phyloP scores from a whole-genome alignment of 2,797 vertebrate genomes.

The Gephyroberyx darwinii region DNA sequence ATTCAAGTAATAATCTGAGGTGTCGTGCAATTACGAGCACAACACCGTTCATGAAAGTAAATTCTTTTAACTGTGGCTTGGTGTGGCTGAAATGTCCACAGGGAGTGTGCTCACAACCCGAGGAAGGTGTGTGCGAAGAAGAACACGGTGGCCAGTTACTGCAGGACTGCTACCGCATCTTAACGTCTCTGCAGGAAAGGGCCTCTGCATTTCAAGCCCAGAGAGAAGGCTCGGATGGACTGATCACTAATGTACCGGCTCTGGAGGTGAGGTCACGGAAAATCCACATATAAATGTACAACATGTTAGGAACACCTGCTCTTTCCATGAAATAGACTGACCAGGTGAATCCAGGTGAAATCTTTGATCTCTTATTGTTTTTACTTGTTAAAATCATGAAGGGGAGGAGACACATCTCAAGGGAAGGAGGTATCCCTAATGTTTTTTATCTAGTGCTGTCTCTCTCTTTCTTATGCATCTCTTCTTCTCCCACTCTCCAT shows the following conservation, averaged over 20 bases:
- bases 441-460: background rate
- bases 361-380: no score
- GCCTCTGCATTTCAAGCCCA: slow-evolving; percentile 40
- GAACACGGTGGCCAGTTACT: slow-evolving; percentile 49
- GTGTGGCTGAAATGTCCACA: slow-evolving; percentile 51
- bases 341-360: no score
- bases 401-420: background rate
- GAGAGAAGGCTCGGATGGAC: slow-evolving; percentile 27
- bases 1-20: background rate
- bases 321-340: no score
- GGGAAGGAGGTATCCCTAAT: background rate
- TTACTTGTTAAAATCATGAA: background rate
- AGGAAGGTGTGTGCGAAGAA: slow-evolving; percentile 53
- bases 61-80: slow-evolving; percentile 23
- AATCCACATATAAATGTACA: no score
- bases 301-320: no score
- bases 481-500: background rate
- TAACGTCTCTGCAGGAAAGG: slow-evolving; percentile 60
- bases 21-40: no score
- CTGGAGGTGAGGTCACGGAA: slow-evolving; percentile 49
- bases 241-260: slow-evolving; percentile 21
- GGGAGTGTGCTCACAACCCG: slow-evolving; percentile 45
- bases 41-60: no score
- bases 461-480: no score
- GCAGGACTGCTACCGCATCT: slow-evolving; percentile 46